Evolutionary conservation across 1,140 invertebrate species (phyloP).

Genomic region (Anoplophora glabripennis): DNA sequence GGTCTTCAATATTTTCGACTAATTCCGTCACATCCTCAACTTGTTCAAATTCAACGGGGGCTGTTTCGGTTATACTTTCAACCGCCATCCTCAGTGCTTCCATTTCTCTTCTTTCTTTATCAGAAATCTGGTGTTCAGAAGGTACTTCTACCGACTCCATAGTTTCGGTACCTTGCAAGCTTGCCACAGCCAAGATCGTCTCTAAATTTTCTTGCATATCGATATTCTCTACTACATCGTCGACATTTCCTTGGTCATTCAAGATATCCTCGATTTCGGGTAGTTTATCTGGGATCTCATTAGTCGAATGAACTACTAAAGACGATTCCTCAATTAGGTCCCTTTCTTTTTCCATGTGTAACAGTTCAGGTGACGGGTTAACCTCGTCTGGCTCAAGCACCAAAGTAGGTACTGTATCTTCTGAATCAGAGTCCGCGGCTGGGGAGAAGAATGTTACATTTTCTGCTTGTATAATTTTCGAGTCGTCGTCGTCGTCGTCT

Average conservation of each 20-base stretch:
- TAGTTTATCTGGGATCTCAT: background rate
- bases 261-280: slow-evolving; percentile 4
- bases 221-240: background rate
- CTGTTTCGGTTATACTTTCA: slow-evolving; percentile 23
- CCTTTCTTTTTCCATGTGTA: no score
- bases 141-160: slow-evolving; percentile 8
- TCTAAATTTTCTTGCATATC: slow-evolving; percentile 26
- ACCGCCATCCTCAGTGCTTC: slow-evolving; percentile 30
- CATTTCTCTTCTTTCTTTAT: slow-evolving; percentile 29
- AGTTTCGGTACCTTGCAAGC: slow-evolving; percentile 24
- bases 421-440: no score
- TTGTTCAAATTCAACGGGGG: background rate
- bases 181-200: slow-evolving; percentile 30
- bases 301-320: no score
- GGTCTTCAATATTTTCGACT: background rate
- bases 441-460: no score
- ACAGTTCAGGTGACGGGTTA: no score
- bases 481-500: no score
- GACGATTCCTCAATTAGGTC: no score
- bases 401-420: slow-evolving; percentile 7
- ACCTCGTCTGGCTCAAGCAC: background rate
- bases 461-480: no score
- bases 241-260: background rate
- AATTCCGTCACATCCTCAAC: background rate
- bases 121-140: slow-evolving; percentile 14